These are phyloP conservation scores for Caenorhabditis wallacei DNA, from an alignment of 2,888 invertebrate species.

Conservation along the genomic window DNA sequence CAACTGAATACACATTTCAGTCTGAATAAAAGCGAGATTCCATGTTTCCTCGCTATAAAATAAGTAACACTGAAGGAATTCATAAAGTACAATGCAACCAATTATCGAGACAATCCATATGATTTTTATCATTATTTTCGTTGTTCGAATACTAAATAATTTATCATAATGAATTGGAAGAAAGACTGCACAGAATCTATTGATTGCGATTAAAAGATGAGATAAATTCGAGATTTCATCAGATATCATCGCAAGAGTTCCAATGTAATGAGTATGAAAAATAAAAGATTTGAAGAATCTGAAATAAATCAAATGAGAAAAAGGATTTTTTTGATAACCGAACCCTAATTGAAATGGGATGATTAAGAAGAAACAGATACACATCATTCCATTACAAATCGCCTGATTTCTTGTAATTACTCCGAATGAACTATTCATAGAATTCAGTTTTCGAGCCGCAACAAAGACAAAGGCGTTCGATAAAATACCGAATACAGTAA, in stretches of 20 bases:
- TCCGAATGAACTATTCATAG: constrained; percentile 33
- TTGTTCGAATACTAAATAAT: constrained; percentile 7
- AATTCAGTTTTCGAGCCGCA: constrained; percentile 3
- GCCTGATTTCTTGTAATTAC: constrained; percentile 23
- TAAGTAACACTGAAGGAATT: constrained; percentile 29
- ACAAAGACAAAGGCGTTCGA: not conserved
- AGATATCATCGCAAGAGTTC: constrained; percentile 21
- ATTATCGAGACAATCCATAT: constrained; percentile 16
- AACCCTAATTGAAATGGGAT: constrained; percentile 12
- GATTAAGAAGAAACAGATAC: not conserved
- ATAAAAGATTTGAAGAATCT: not conserved
- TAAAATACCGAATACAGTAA: not conserved
- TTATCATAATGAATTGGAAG: constrained; percentile 13
- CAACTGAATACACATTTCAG: constrained; percentile 1
- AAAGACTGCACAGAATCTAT: constrained; percentile 42
- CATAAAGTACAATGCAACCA: constrained; percentile 18
- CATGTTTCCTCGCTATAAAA: constrained; percentile 26
- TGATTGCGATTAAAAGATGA: constrained; percentile 38
- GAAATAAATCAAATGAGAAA: not conserved
- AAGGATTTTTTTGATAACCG: not conserved
- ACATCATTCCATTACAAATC: constrained; percentile 10
- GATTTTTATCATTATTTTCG: not conserved
- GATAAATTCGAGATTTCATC: constrained; percentile 38
- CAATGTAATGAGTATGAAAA: constrained; percentile 23
- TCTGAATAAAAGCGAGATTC: constrained; percentile 10